Base-by-base conservation (phyloP, 1,140 invertebrate genomes). In the Teleopsis dalmanni region DNA sequence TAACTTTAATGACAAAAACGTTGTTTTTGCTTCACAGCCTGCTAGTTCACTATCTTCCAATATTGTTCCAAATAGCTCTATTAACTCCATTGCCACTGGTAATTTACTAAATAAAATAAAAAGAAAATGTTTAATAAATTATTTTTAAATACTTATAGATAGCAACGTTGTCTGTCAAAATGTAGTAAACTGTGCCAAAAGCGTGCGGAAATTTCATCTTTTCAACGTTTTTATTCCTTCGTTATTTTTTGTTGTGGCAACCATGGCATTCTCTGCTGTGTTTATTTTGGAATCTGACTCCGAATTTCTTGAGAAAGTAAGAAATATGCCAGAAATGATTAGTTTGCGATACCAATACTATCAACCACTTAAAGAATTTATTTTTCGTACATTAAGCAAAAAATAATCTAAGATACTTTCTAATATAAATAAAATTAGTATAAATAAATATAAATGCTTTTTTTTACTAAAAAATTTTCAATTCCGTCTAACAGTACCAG, bases 261-360 rank as follows among this genome's bases (percentile, higher is more conserved):
- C 82, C 10, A 71, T 87, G 51, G 74, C 82, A 26, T 69, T 42
- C 7, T 36, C 23, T 9, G 78, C 81, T 4, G 70, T 87, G 19
- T 60, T 87, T 19, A 70, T 90, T 25, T 80, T 87, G 67, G 83
- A 88, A 70, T 84, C 83, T 11, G 85, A 91, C 62, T 79, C 80
- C 58, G 77, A 83, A 31, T 58, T 83, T 3, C 79, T 91, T 47
- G 78, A 80, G 34, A 75, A 73, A 14, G 60, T 91, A 35, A 78
- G 84, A n/a, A 81, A 81, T 57, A 79, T 81, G 57, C 88, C 87
- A 14, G 87, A 91, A 73, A 82, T 91, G 71, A 76, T 86, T 22
- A 79, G 83, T 40, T 75, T 91, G 36, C 79, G 82, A 51, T 81
- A 82, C 58, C 83, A 88, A 59, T 88, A 90, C 66, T 91, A 91